Percentiles rank a stretch among this genome's conserved stretches.
phyloP scores from a whole-genome alignment of 1,140 invertebrate species.

The Drosophila pectinifera region DNA sequence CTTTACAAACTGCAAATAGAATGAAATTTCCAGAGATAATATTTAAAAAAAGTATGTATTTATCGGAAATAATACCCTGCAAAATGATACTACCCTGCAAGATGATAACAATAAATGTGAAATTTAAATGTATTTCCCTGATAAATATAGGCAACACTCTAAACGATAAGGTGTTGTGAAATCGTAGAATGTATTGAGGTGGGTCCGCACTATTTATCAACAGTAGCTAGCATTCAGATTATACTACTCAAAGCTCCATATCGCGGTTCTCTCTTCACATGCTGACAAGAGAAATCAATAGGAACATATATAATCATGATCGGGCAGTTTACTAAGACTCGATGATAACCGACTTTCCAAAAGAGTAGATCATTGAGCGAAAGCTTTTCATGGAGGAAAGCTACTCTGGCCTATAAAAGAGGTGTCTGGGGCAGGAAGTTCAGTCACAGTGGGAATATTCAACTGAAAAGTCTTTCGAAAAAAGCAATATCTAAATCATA shows the following conservation, averaged over 20 bases:
- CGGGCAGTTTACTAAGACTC: not conserved
- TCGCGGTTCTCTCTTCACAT: not conserved
- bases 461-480: not conserved
- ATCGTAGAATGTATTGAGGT: not conserved
- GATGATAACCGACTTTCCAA: not conserved
- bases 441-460: not conserved
- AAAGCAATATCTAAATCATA: not conserved
- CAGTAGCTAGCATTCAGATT: not conserved
- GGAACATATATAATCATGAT: constrained; percentile 1
- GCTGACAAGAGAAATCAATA: not conserved
- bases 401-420: not conserved
- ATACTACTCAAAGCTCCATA: not conserved
- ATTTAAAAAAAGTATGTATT: no score
- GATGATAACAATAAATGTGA: not conserved
- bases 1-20: no score
- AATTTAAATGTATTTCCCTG: not conserved
- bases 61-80: no score
- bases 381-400: constrained; percentile 1
- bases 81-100: not conserved
- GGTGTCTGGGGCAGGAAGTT: not conserved
- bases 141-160: not conserved
- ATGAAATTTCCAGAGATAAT: no score
- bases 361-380: not conserved
- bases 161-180: not conserved
- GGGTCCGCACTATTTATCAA: not conserved